Percentiles rank a stretch among this genome's conserved stretches.
phyloP scores from a whole-genome alignment of 2,888 invertebrate species.

The Crematogaster levior region DNA sequence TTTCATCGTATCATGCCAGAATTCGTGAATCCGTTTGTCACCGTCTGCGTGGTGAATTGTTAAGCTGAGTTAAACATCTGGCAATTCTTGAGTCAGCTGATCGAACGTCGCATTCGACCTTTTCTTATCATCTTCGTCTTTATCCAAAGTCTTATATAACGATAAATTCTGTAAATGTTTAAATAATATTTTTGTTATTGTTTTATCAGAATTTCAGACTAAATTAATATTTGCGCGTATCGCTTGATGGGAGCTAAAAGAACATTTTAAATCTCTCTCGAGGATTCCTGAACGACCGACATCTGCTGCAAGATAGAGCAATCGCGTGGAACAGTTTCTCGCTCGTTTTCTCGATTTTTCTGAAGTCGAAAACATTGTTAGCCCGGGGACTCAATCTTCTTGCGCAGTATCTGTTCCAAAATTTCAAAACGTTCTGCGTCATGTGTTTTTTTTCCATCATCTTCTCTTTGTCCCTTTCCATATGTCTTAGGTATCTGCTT shows the following conservation, averaged over 20 bases:
- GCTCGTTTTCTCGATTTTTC: conserved; percentile 13
- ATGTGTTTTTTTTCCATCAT: neutral
- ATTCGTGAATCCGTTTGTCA: conserved; percentile 31
- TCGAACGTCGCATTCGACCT: neutral
- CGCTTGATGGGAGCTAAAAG: neutral
- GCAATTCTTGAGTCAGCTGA: neutral
- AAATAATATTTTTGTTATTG: neutral
- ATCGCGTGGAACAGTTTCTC: neutral
- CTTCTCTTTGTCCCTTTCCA: neutral
- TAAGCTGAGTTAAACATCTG: neutral
- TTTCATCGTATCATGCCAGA: conserved; percentile 45
- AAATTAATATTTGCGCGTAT: neutral
- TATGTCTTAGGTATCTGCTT: neutral
- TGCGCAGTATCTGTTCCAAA: neutral
- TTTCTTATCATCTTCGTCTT: neutral
- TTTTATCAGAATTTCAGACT: neutral
- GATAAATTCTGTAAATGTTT: neutral
- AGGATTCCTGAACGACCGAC: neutral
- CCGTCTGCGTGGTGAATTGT: neutral
- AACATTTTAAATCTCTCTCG: neutral
- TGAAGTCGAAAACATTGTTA: neutral
- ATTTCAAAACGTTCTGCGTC: neutral
- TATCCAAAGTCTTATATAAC: neutral
- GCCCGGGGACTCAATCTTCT: neutral
- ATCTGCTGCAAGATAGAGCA: neutral